Evolutionary conservation across 2,113 vertebrate species (phyloP).

Genomic region (Lipophrys pholis): DNA sequence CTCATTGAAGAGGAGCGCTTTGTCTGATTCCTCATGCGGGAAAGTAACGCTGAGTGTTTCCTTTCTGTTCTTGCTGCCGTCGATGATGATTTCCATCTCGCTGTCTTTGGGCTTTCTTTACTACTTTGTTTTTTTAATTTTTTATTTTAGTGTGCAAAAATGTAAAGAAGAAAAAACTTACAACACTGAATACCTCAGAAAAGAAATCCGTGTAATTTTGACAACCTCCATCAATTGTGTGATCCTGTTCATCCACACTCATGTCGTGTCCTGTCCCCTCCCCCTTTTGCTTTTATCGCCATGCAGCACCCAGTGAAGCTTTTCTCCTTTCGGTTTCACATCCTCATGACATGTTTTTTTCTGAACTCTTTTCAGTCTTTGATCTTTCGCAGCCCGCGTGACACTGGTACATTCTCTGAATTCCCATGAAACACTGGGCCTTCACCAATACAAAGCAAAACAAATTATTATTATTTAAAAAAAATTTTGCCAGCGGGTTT

Average conservation of each 20-base stretch:
- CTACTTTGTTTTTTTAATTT: neutral
- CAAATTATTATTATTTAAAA: slow-evolving; percentile 2
- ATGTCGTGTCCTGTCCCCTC: slow-evolving; percentile 36
- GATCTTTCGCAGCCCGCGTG: slow-evolving; percentile 28
- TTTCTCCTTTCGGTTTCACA: slow-evolving; percentile 34
- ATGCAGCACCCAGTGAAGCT: slow-evolving; percentile 50
- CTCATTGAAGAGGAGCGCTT: slow-evolving; percentile 34
- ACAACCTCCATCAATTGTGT: slow-evolving; percentile 70
- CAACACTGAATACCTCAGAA: slow-evolving; percentile 87
- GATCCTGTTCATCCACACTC: slow-evolving; percentile 46
- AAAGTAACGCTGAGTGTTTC: slow-evolving; percentile 44
- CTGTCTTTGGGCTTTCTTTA: slow-evolving; percentile 28
- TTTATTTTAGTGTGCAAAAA: slow-evolving; percentile 69
- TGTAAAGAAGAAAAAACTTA: slow-evolving; percentile 72
- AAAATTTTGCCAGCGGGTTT: slow-evolving; percentile 39
- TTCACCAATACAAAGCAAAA: neutral
- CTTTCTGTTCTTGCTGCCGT: slow-evolving; percentile 60
- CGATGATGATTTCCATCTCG: slow-evolving; percentile 62
- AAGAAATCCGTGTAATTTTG: slow-evolving; percentile 80
- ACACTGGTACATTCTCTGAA: neutral
- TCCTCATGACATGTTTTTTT: neutral
- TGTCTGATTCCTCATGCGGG: slow-evolving; percentile 14
- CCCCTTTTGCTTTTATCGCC: neutral
- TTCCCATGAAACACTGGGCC: neutral
- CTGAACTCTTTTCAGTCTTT: slow-evolving; percentile 18